Conservation (phyloP, 2,888 invertebrate species). For the Drosophila ustulata region DNA sequence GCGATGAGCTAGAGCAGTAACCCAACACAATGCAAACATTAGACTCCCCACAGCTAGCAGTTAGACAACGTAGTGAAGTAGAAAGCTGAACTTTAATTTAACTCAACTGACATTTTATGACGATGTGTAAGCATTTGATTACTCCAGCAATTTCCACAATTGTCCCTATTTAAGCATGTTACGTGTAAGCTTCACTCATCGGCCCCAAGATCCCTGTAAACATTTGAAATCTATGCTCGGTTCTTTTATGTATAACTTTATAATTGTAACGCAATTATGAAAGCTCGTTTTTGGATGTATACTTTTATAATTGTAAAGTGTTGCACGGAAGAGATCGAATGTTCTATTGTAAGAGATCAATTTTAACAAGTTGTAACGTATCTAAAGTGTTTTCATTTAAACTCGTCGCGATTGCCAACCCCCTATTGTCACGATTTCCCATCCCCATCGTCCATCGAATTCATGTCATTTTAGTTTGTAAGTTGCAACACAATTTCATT, state of each 20-base stretch:
- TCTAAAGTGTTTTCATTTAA: constrained; percentile 12
- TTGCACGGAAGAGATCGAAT: background rate
- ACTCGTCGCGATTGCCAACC: constrained; percentile 19
- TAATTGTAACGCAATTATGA: background rate
- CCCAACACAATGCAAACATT: constrained; percentile 2
- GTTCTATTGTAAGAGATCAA: background rate
- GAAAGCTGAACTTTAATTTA: constrained; percentile 28
- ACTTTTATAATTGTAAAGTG: background rate
- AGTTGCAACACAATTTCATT: constrained; percentile 43
- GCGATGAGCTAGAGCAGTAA: constrained; percentile 81
- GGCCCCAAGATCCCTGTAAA: background rate
- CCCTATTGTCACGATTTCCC: background rate
- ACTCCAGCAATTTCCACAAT: background rate
- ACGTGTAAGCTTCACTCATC: background rate
- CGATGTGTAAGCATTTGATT: background rate
- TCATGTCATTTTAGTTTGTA: constrained; percentile 56
- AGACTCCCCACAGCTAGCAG: constrained; percentile 1
- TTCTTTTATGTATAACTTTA: background rate
- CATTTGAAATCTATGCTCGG: background rate
- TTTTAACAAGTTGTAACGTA: constrained; percentile 17
- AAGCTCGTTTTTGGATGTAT: background rate
- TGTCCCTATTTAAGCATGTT: constrained; percentile 3
- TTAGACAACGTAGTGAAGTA: constrained; percentile 27
- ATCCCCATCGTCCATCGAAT: constrained; percentile 5
- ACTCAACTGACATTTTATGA: constrained; percentile 16